Evolutionary conservation across 2,113 vertebrate species (phyloP).

Genomic region (Ophthalmolycus amberensis): DNA sequence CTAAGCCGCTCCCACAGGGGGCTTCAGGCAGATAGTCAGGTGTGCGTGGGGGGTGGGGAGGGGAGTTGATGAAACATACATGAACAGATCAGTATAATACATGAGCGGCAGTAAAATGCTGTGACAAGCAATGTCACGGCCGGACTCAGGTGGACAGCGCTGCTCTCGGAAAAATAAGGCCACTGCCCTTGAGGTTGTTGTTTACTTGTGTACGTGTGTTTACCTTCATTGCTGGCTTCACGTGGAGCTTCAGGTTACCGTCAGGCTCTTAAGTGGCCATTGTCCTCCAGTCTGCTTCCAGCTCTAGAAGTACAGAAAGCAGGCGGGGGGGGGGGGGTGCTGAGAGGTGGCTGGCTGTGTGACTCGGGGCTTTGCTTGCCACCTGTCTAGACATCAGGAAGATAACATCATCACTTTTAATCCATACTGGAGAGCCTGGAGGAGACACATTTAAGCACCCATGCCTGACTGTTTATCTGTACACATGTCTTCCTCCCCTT

Average conservation of each 20-base stretch:
- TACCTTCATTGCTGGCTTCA: conserved; percentile 39
- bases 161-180: conserved; percentile 54
- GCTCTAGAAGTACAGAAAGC: conserved; percentile 44
- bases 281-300: conserved; percentile 65
- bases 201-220: conserved; percentile 38
- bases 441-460: conserved; percentile 57
- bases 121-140: conserved; percentile 53
- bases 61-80: conserved; percentile 34
- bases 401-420: conserved; percentile 73
- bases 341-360: conserved; percentile 47
- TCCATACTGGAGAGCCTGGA: conserved; percentile 52
- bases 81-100: conserved; percentile 44
- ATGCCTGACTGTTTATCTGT: conserved; percentile 53
- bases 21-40: neutral
- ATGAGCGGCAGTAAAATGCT: conserved; percentile 39
- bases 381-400: conserved; percentile 77
- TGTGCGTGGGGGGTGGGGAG: neutral
- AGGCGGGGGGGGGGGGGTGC: conserved; percentile 13
- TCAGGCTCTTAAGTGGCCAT: conserved; percentile 63
- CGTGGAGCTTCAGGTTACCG: conserved; percentile 57
- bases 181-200: conserved; percentile 63
- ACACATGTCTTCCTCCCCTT: conserved; percentile 11
- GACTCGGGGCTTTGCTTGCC: conserved; percentile 62
- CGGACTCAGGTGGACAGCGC: conserved; percentile 46
- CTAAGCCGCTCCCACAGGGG: conserved; percentile 22